These are phyloP conservation scores for Epistrophella euchroma DNA, from an alignment of 2,888 invertebrate genomes.

Conservation along the genomic window DNA sequence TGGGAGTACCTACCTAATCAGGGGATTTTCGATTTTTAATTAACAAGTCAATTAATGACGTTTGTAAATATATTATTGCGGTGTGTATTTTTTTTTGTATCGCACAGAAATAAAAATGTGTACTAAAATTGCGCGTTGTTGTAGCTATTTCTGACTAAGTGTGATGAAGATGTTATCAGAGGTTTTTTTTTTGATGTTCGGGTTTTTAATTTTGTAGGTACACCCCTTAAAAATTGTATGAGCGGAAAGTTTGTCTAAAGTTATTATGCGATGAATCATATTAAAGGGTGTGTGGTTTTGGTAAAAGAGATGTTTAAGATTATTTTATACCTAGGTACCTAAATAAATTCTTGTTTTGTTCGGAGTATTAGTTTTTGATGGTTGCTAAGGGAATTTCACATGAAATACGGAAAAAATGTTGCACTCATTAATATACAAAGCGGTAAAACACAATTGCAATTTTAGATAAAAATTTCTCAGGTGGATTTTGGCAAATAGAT, in stretches of 20 bases:
- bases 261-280: neutral
- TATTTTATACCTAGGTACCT: neutral
- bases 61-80: constrained; percentile 4
- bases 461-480: too few relatives aligned
- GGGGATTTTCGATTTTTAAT: constrained; percentile 56
- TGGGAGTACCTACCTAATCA: constrained; percentile 3
- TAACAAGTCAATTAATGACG: constrained; percentile 47
- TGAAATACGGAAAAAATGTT: too few relatives aligned
- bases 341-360: neutral
- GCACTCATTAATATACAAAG: too few relatives aligned
- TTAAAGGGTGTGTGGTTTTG: neutral
- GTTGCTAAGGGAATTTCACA: neutral
- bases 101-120: neutral
- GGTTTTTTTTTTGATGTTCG: neutral
- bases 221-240: neutral
- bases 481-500: too few relatives aligned
- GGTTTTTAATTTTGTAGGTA: constrained; percentile 3
- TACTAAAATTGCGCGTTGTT: neutral
- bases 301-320: neutral
- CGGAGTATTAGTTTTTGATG: neutral
- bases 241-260: neutral
- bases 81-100: constrained; percentile 1
- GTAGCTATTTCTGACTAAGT: neutral
- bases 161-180: constrained; percentile 31
- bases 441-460: too few relatives aligned